These are phyloP conservation scores for Sipha maydis DNA, from an alignment of 2,888 invertebrate species.

Conservation along the genomic window DNA sequence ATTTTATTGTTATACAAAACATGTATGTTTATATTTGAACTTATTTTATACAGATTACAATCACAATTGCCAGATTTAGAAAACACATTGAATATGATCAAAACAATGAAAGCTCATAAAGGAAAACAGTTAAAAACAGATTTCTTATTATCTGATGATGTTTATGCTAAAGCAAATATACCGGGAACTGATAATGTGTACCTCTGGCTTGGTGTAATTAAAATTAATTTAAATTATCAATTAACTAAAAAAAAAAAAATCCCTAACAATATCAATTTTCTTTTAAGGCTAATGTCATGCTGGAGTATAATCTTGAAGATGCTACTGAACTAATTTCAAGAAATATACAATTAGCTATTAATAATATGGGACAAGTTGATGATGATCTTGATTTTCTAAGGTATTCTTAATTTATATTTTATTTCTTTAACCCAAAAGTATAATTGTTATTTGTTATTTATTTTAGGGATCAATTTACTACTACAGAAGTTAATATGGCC, in stretches of 20 bases:
- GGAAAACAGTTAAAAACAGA: conserved; percentile 81
- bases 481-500: conserved; percentile 99
- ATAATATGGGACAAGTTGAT: conserved; percentile 85
- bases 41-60: conserved; percentile 72
- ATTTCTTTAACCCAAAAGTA: not conserved
- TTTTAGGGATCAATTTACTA: conserved; percentile 94
- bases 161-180: conserved; percentile 85
- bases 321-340: conserved; percentile 85
- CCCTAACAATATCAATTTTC: not conserved
- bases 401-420: conserved; percentile 7
- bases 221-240: not conserved
- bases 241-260: no score
- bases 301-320: conserved; percentile 93
- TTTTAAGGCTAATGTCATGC: conserved; percentile 85
- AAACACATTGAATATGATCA: conserved; percentile 90
- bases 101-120: conserved; percentile 84
- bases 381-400: conserved; percentile 90
- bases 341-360: conserved; percentile 85
- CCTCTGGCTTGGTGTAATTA: conserved; percentile 73
- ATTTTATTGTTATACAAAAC: not conserved
- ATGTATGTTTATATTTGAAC: not conserved
- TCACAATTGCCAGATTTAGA: conserved; percentile 95
- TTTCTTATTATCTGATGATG: conserved; percentile 92
- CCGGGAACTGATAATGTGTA: conserved; percentile 89
- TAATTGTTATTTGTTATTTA: not conserved